Evolutionary conservation across 1,140 invertebrate species (phyloP), one percentile per base, ranked within the genome.

Genomic region (Popillia japonica): DNA sequence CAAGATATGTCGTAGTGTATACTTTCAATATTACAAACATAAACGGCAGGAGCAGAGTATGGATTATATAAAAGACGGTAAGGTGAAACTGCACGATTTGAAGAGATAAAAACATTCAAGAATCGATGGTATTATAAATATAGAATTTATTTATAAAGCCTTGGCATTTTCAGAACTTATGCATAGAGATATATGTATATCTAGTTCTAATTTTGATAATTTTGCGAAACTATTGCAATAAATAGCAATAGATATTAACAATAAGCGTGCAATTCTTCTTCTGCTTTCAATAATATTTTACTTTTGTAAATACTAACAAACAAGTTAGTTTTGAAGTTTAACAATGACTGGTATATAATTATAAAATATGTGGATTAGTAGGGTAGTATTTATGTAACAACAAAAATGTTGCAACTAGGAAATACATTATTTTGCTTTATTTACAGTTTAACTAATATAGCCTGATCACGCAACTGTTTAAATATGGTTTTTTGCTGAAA

Each of bases 1-100:
- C 48, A 55, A 55, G 48, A 55, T 55, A 55, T 55, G 48, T 55
- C 48, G 48, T 55, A 55, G 48, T 55, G 48, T 55, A 55, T 55
- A 55, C 48, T 55, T 55, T 55, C 48, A 55, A 55, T 55, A 55
- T 55, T 55, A 55, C 48, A 55, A 55, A 55, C 48, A 55, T 55
- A 55, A 55, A 55, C 48, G 17, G 48, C 48, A 55, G 17, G 17
- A 14, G 17, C 48, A 55, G 27, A 17, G 48, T 6, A 55, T n/a
- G 48, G 48, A 17, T 55, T 55, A 55, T 55, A 55, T 55, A 55
- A 55, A 55, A 17, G 14, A 55, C 48, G 48, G 27, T 55, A 55
- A 55, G 48, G 48, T 55, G 27, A 34, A 34, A 34, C 1, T 34
- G 4, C 4, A 55, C 14, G 48, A n/a, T n/a, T 55, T 6, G 14